Conservation (phyloP, 2,797 vertebrate species). For the Eremophila alpestris region DNA sequence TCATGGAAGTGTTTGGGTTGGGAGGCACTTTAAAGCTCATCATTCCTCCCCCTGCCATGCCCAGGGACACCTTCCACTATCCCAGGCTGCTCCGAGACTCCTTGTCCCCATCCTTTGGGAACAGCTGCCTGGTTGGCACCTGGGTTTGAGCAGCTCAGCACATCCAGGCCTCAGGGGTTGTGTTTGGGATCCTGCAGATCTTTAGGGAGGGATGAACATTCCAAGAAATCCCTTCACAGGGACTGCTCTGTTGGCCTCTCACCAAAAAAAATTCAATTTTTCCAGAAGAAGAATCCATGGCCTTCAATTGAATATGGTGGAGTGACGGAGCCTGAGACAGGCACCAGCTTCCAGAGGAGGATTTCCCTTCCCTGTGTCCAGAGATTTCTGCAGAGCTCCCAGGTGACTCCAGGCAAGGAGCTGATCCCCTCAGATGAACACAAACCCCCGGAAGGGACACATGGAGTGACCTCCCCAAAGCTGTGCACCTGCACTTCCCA, state of each 20-base stretch:
- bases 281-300: neutral
- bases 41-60: neutral
- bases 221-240: neutral
- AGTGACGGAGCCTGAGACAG: fast-evolving
- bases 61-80: neutral
- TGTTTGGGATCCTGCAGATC: neutral
- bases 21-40: neutral
- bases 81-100: neutral
- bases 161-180: neutral
- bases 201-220: neutral
- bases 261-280: neutral
- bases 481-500: fast-evolving
- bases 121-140: neutral
- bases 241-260: neutral
- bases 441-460: neutral
- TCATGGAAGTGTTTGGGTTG: neutral
- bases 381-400: neutral
- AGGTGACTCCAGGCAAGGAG: neutral
- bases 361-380: neutral
- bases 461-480: fast-evolving
- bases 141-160: neutral
- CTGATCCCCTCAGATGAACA: neutral
- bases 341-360: neutral
- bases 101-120: neutral
- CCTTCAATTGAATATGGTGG: neutral